Conservation (phyloP, 2,888 invertebrate species). For the Tenthredo livida region DNA sequence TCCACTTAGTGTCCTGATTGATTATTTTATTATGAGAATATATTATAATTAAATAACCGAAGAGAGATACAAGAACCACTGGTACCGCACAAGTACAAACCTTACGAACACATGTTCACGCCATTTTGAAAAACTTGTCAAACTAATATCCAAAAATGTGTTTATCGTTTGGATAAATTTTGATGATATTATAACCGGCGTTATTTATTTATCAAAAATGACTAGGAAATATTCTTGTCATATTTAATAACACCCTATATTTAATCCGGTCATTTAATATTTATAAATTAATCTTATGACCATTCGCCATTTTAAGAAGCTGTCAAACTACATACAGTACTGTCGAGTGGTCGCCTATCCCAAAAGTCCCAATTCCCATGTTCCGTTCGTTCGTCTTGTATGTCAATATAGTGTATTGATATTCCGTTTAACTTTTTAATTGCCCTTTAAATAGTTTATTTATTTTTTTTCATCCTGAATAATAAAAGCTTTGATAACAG, state of each 20-base stretch:
- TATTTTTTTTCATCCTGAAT: neutral
- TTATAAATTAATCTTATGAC: slow-evolving; percentile 47
- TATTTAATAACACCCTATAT: neutral
- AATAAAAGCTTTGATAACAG: neutral
- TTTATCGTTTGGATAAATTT: neutral
- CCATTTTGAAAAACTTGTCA: slow-evolving; percentile 64
- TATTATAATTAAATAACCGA: slow-evolving; percentile 60
- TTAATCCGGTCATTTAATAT: neutral
- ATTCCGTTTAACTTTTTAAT: slow-evolving; percentile 44
- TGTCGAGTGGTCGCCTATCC: neutral
- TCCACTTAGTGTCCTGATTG: slow-evolving; percentile 18
- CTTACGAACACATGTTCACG: slow-evolving; percentile 67
- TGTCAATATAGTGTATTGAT: slow-evolving; percentile 45
- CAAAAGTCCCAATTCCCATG: slow-evolving; percentile 36
- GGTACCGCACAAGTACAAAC: slow-evolving; percentile 54
- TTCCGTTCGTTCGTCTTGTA: slow-evolving; percentile 34
- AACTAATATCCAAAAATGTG: slow-evolving; percentile 43
- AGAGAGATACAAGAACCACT: slow-evolving; percentile 39
- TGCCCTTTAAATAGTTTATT: slow-evolving; percentile 20
- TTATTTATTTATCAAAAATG: neutral
- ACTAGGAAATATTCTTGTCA: neutral
- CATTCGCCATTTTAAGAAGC: slow-evolving; percentile 51
- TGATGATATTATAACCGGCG: neutral
- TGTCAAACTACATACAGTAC: slow-evolving; percentile 44
- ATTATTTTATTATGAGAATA: slow-evolving; percentile 53